Evolutionary conservation across 2,797 vertebrate genomes (phyloP).

Genomic region (Muscicapa comitata): DNA sequence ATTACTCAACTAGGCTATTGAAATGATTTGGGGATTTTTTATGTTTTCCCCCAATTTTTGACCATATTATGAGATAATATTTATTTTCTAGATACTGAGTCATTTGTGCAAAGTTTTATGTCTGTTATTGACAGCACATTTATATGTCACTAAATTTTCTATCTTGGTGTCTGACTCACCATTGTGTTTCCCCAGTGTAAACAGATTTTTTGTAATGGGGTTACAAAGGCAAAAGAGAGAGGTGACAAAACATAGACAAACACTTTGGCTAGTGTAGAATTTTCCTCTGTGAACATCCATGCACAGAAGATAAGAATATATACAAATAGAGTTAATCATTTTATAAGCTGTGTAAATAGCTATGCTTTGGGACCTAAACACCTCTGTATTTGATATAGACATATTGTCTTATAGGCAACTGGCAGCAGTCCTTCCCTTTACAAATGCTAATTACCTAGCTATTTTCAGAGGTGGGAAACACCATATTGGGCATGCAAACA

Average conservation of each 20-base stretch:
- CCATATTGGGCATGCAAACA: not conserved
- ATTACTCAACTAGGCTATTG: not conserved
- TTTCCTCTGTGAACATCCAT: not conserved
- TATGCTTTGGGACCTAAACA: not conserved
- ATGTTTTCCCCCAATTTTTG: not conserved
- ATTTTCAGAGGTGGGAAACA: not conserved
- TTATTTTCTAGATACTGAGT: conserved; percentile 11
- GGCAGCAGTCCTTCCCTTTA: not conserved
- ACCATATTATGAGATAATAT: not conserved
- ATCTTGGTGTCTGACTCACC: not conserved
- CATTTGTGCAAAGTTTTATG: conserved; percentile 20
- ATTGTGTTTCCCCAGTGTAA: not conserved
- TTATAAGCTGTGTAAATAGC: not conserved
- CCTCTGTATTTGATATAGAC: not conserved
- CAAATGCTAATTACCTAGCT: not conserved
- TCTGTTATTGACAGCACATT: conserved; percentile 38
- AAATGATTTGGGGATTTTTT: not conserved
- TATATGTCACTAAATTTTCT: conserved; percentile 26
- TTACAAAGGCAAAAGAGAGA: not conserved
- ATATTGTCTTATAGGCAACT: not conserved
- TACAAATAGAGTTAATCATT: not conserved
- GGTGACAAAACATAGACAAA: not conserved
- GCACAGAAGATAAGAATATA: not conserved
- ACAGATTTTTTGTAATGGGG: not conserved
- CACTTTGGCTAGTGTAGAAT: not conserved